Base-by-base conservation (phyloP, 2,113 vertebrate species). In the Melanocharis versteri region DNA sequence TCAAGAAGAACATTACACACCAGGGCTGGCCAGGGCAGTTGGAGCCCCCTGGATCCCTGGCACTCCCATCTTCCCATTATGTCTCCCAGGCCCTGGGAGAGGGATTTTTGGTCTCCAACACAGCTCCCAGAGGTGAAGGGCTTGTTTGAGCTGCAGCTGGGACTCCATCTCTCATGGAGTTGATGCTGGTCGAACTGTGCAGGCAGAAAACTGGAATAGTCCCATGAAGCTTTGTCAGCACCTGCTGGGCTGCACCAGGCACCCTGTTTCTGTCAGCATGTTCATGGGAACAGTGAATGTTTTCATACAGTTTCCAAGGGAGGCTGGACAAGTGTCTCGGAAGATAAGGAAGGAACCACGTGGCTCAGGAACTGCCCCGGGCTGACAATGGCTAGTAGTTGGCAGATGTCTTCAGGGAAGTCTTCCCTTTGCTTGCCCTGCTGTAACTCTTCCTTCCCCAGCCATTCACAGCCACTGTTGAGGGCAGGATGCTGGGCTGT, bases 201-300 rank as follows among this genome's bases (percentile, higher is more conserved):
- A 28, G n/a, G 45, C 56, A 26, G 6, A 56, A 65, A 65, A 50
- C 12, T 14, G 23, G 48, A 50, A 42, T 3, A 78, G 56, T 40
- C 56, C 56, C 2, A 0, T 9, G 22, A 35, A 66, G 31, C 9
- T 61, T 23, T 73, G 60, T 76, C 54, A 81, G 27, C 45, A 47
- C 20, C 13, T n/a, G 7, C 27, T 56, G 77, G 77, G 31, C 27
- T 80, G 28, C 68, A 54, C 68, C 39, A 60, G 81, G 33, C 30
- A 42, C 27, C 35, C 24, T 0, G 0, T 39, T 81, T 84, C 33
- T 35, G 1, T 39, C 73, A 28, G 44, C 10, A 7, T 1, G 3
- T 26, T 84, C 21, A 14, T 20, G 15, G 57, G 33, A 60, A 37
- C 33, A 26, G 31, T 9, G 21, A 42, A 15, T 62, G 54, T 35